Conservation (phyloP, 2,888 invertebrate genomes). For the Anthrax anthrax region DNA sequence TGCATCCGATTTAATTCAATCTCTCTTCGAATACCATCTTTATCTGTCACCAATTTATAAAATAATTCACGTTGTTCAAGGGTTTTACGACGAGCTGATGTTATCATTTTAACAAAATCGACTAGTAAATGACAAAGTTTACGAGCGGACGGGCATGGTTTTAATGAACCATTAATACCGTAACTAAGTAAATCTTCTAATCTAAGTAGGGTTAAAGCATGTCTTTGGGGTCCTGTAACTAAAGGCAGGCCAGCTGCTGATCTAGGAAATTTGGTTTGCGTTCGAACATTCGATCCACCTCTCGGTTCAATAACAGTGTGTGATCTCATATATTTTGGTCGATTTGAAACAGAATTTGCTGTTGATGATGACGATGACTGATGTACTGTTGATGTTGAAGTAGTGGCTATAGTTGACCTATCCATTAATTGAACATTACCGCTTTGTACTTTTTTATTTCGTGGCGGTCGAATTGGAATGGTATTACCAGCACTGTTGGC, state of each 20-base stretch:
- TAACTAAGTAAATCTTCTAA: conserved; percentile 60
- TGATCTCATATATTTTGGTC: conserved; percentile 34
- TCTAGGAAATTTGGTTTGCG: conserved; percentile 29
- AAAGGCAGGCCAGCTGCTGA: conserved; percentile 45
- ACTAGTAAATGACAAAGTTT: conserved; percentile 56
- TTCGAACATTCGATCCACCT: conserved; percentile 13
- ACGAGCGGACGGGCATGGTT: conserved; percentile 45
- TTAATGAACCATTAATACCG: conserved; percentile 48
- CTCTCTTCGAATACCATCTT: conserved; percentile 37
- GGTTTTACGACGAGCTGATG: conserved; percentile 66
- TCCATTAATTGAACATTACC: not conserved
- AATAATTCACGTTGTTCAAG: conserved; percentile 71
- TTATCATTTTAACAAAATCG: conserved; percentile 65
- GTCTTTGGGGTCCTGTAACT: conserved; percentile 60
- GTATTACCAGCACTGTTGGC: not conserved
- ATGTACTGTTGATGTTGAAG: not conserved
- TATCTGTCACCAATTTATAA: conserved; percentile 41
- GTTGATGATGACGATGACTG: too few species aligned
- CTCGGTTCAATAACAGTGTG: conserved; percentile 34
- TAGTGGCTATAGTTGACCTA: not conserved
- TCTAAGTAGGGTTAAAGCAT: conserved; percentile 56
- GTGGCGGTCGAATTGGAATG: conserved; percentile 19
- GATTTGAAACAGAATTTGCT: conserved; percentile 20
- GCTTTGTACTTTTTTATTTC: conserved; percentile 19
- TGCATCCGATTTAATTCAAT: conserved; percentile 46